Evolutionary conservation across 2,888 invertebrate genomes (phyloP), one percentile per base, ranked within the genome.

Genomic region (Trilocha varians): DNA sequence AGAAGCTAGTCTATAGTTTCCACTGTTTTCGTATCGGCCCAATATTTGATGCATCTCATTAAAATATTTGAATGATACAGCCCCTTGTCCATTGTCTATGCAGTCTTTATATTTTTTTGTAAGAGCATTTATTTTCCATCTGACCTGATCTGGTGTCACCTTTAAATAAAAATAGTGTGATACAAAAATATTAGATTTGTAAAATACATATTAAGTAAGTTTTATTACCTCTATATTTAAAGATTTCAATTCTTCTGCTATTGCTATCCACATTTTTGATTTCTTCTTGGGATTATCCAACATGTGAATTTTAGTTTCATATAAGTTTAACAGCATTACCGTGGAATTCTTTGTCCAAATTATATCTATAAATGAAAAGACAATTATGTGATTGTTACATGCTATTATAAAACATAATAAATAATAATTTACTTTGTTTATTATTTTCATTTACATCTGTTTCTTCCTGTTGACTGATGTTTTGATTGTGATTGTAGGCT

Each of bases 21-120:
- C 65, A 55, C 55, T 61, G 34, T 64, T 66, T 43, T 71, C 68
- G 40, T 67, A 67, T 16, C 57, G 53, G 5, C 75, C 76, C 32
- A 76, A 53, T 41, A 77, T 75, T 59, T 77, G 76, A 45, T 77
- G 72, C 76, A 77, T 76, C 59, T 76, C 76, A 71, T 75, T 74
- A 45, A 72, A 77, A 57, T 71, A 77, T 52, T 76, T 75, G 43
- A 76, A 76, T 43, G 60, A 56, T 41, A 57, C 47, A 40, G 62
- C 49, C 0, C 64, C 65, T 53, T 74, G 73, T 14, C 75, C 73
- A 62, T 59, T 75, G 40, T 76, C 75, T 49, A 74, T 57, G 37
- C 75, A 72, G 43, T 77, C 76, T 54, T 70, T 76, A 41, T 77
- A 77, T 48, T 74, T 76, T 53, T 77, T 77, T 45, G 76, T 77